These are phyloP conservation scores for Phaethornis superciliosus DNA, from an alignment of 2,113 vertebrate species.

Conservation along the genomic window DNA sequence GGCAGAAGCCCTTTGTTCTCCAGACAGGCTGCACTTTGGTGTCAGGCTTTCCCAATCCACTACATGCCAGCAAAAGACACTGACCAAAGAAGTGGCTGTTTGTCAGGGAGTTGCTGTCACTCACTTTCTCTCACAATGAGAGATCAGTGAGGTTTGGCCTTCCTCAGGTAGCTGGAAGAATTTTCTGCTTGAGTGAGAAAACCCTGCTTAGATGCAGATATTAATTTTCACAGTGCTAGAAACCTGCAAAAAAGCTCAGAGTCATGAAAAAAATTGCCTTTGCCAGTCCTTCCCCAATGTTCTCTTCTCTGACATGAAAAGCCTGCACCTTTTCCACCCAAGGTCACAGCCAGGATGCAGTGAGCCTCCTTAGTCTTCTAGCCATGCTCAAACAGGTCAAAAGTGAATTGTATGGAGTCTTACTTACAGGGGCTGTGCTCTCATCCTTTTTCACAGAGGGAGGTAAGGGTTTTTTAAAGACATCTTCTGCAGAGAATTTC, in stretches of 20 bases:
- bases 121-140: neutral
- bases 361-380: neutral
- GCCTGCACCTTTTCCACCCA: neutral
- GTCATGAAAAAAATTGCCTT: neutral
- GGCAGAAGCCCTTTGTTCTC: neutral
- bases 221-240: neutral
- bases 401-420: neutral
- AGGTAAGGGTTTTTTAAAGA: conserved; percentile 95
- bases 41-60: neutral
- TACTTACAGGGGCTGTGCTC: conserved; percentile 75
- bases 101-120: neutral
- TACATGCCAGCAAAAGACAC: neutral
- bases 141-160: neutral
- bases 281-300: neutral
- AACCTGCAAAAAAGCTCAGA: neutral
- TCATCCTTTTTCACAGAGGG: conserved; percentile 90
- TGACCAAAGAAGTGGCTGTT: neutral
- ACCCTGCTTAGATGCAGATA: neutral
- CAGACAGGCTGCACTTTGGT: neutral
- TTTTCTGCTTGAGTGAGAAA: neutral
- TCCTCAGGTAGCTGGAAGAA: neutral
- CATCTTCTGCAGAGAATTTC: conserved; percentile 80
- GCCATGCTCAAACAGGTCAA: neutral
- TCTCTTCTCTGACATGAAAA: neutral
- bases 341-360: neutral